phyloP scores from a whole-genome alignment of 53 echinoderm and acorn worm genomes.

The Pentamera pediparva region DNA sequence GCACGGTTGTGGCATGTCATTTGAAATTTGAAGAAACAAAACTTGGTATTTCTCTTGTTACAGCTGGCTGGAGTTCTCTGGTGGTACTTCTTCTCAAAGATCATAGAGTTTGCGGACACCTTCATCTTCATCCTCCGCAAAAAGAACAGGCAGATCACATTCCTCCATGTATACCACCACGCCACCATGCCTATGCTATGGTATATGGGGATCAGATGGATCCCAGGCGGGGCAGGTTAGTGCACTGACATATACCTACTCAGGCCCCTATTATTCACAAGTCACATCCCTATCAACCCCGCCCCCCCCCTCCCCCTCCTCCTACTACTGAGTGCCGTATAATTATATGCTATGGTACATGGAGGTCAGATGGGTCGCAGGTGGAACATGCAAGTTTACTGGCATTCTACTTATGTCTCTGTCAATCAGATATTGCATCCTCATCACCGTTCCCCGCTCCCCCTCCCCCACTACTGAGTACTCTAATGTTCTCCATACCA shows the following conservation, averaged over 20 bases:
- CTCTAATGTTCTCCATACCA: no score
- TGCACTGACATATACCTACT: no score
- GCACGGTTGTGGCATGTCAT: no score
- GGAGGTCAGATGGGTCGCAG: conserved; percentile 79
- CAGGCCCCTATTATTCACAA: no score
- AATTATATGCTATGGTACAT: conserved; percentile 80
- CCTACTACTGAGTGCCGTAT: no score
- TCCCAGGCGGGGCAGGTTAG: conserved; percentile 72
- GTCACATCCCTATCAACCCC: no score
- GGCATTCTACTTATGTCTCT: no score
- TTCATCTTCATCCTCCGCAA: conserved; percentile 90
- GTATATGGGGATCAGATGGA: conserved; percentile 86
- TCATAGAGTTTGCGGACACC: conserved; percentile 81
- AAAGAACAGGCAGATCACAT: conserved; percentile 82
- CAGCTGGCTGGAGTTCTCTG: conserved; percentile 84
- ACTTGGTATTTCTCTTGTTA: not conserved
- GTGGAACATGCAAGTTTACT: conserved; percentile 63
- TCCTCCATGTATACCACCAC: conserved; percentile 69
- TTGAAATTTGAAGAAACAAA: not conserved
- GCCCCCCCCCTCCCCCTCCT: no score
- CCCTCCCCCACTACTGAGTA: no score
- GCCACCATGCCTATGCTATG: conserved; percentile 71
- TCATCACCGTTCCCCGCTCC: no score
- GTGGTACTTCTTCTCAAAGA: conserved; percentile 95
- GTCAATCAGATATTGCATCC: no score